phyloP scores from a whole-genome alignment of 2,797 vertebrate genomes.

The Chrysocyon brachyurus region DNA sequence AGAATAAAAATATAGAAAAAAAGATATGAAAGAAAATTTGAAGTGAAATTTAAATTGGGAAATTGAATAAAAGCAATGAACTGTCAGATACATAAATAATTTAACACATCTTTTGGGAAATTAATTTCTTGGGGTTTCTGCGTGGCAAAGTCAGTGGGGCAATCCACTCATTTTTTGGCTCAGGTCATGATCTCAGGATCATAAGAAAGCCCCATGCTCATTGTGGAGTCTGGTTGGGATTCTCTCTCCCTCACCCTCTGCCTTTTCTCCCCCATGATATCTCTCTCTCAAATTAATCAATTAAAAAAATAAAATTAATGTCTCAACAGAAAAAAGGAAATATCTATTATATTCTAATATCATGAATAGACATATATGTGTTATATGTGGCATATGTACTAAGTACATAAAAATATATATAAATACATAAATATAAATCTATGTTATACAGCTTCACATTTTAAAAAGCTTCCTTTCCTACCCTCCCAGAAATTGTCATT shows the following conservation, averaged over 20 bases:
- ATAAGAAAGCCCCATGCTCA: not conserved
- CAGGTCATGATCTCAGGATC: not conserved
- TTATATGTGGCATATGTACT: not conserved
- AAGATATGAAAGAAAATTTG: not conserved
- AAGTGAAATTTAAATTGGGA: not conserved
- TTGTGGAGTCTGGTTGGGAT: not conserved
- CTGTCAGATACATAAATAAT: not conserved
- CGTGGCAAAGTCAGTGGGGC: not conserved
- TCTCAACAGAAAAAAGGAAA: not conserved
- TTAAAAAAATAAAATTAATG: not conserved
- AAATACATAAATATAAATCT: not conserved
- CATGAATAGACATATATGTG: not conserved
- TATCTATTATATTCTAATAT: not conserved
- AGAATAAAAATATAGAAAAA: not conserved
- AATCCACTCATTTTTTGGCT: not conserved
- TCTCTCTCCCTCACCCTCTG: not conserved
- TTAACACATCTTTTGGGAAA: not conserved
- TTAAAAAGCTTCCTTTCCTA: not conserved
- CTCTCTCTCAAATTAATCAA: not conserved
- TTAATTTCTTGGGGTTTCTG: not conserved
- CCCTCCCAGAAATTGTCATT: not conserved
- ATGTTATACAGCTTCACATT: not conserved
- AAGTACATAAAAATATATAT: not conserved
- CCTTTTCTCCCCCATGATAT: not conserved
- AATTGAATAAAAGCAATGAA: conserved; percentile 1